Evolutionary conservation across 2,797 vertebrate species (phyloP).

Genomic region (Cuniculus paca): DNA sequence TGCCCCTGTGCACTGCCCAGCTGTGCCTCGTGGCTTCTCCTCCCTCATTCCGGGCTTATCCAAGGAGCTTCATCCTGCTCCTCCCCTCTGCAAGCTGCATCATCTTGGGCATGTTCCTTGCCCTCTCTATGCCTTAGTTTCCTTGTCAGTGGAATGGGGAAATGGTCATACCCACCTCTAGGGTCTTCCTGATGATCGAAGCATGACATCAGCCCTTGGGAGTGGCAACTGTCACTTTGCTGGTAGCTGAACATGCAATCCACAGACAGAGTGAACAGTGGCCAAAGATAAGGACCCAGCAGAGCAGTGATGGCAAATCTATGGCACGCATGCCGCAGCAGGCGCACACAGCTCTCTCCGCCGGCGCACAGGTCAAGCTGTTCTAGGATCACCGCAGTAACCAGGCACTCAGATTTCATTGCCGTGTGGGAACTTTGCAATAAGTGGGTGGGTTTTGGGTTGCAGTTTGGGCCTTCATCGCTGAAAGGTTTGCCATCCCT

Average conservation of each 20-base stretch:
- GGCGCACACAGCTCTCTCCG: background rate
- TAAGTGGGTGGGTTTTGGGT: background rate
- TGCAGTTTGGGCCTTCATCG: background rate
- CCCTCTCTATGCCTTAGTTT: background rate
- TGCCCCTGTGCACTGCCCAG: rapidly evolving
- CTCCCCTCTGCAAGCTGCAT: background rate
- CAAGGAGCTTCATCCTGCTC: background rate
- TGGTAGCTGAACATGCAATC: background rate
- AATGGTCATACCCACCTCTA: background rate
- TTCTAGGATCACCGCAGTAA: background rate
- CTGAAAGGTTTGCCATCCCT: background rate
- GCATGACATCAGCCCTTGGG: background rate
- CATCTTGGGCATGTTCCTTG: background rate
- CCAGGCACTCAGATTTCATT: background rate
- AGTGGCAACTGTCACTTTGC: background rate
- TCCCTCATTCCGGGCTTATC: background rate
- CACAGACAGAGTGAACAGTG: background rate
- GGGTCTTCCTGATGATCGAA: background rate
- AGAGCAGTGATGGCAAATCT: background rate
- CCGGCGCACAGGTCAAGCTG: rapidly evolving
- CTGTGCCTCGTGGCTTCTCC: background rate
- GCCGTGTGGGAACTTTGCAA: background rate
- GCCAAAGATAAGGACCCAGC: background rate
- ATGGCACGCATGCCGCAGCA: background rate
- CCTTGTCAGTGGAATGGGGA: background rate